A percentile compares a stretch with the other conserved stretches of the same genome.
phyloP scores from a whole-genome alignment of 2,113 vertebrate genomes.

The Trogon melanurus region DNA sequence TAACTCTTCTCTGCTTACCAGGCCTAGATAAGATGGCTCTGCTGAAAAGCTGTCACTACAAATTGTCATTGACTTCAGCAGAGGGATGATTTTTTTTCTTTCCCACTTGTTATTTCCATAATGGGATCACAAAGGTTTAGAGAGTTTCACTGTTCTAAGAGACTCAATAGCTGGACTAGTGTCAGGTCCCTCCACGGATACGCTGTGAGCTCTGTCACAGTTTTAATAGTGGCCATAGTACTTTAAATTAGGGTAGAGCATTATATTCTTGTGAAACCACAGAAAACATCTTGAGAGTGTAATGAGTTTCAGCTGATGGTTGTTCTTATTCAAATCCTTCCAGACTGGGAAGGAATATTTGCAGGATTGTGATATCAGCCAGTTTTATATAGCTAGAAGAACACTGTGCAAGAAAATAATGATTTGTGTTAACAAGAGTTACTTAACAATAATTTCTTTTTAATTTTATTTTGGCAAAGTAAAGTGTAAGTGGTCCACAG shows the following conservation, averaged over 20 bases:
- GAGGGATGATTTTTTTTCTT: background rate
- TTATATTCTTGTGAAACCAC: background rate
- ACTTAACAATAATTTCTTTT: background rate
- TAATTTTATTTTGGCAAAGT: background rate
- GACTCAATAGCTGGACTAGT: background rate
- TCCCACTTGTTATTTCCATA: background rate
- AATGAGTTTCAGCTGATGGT: background rate
- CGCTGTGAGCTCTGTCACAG: background rate
- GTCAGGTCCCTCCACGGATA: background rate
- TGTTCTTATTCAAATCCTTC: background rate
- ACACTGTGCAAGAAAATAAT: background rate
- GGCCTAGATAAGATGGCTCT: slow-evolving; percentile 10
- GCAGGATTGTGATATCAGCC: background rate
- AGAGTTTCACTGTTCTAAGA: background rate
- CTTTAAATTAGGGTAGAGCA: background rate
- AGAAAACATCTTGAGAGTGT: background rate
- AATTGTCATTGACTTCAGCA: background rate
- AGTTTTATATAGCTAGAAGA: background rate
- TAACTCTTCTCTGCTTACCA: background rate
- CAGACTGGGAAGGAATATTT: background rate
- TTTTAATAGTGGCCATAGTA: background rate
- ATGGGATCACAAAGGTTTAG: background rate
- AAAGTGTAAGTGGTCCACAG: background rate
- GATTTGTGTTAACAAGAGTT: background rate
- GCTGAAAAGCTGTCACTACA: slow-evolving; percentile 18